A percentile compares a stretch with the other conserved stretches of the same genome.
Evolutionary conservation across 2,888 invertebrate species (phyloP).

Genomic region (Actias luna): DNA sequence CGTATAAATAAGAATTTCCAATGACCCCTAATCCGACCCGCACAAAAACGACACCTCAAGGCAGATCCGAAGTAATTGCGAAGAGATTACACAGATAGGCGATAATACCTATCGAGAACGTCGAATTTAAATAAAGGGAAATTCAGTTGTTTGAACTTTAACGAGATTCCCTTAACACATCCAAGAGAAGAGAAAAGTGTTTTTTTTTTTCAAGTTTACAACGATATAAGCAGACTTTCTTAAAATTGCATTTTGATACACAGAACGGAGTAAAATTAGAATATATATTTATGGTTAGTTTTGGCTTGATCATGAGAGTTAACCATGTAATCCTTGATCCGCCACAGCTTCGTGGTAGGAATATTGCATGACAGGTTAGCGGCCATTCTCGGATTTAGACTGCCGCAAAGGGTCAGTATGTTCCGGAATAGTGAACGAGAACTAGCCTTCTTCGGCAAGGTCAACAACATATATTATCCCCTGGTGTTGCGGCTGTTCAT

Average conservation of each 20-base stretch:
- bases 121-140: slow-evolving; percentile 18
- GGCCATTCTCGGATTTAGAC: too few species aligned
- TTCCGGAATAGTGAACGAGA: too few species aligned
- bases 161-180: neutral
- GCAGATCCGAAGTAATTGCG: slow-evolving; percentile 25
- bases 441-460: too few species aligned
- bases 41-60: slow-evolving; percentile 19
- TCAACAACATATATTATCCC: too few species aligned
- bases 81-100: slow-evolving; percentile 28
- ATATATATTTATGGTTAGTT: neutral
- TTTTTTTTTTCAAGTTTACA: neutral
- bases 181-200: neutral
- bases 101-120: slow-evolving; percentile 26
- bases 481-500: too few species aligned
- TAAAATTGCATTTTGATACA: slow-evolving; percentile 11
- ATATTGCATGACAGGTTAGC: too few species aligned
- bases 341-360: too few species aligned
- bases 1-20: neutral
- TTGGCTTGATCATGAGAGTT: too few species aligned
- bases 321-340: too few species aligned
- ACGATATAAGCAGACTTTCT: neutral
- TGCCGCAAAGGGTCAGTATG: too few species aligned
- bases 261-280: neutral
- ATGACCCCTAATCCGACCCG: slow-evolving; percentile 8
- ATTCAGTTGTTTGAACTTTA: slow-evolving; percentile 7